Evolutionary conservation across 2,797 vertebrate species (phyloP).

Genomic region (Salarias fasciatus): DNA sequence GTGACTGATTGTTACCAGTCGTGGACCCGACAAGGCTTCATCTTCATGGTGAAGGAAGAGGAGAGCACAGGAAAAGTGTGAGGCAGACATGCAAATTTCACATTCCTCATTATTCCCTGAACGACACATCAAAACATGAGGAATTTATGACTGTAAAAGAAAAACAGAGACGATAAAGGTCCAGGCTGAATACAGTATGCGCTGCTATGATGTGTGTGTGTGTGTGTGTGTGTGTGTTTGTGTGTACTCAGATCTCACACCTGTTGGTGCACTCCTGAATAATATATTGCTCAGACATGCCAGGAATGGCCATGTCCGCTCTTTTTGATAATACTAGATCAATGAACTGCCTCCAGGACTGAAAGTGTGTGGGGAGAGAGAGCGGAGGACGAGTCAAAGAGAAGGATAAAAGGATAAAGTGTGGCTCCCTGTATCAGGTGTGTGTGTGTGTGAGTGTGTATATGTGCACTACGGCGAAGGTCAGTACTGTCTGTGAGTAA

Average conservation of each 20-base stretch:
- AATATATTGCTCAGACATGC: slow-evolving; percentile 47
- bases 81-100: too few species aligned
- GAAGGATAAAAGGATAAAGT: slow-evolving; percentile 25
- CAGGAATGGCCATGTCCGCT: slow-evolving; percentile 13
- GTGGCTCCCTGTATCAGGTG: slow-evolving; percentile 2
- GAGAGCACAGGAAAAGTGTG: too few species aligned
- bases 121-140: too few species aligned
- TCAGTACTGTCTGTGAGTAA: slow-evolving; percentile 21
- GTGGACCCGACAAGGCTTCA: too few species aligned
- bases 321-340: slow-evolving; percentile 40
- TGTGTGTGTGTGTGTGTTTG: neutral
- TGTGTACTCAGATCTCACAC: slow-evolving; percentile 28
- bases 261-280: slow-evolving; percentile 58
- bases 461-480: slow-evolving; percentile 25
- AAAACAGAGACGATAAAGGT: too few species aligned
- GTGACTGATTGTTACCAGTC: too few species aligned
- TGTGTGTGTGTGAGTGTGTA: neutral
- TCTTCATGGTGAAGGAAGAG: too few species aligned
- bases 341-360: slow-evolving; percentile 9
- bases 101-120: too few species aligned
- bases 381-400: neutral
- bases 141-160: too few species aligned
- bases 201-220: neutral
- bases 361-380: slow-evolving; percentile 1
- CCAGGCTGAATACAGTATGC: neutral